Base-by-base conservation (phyloP, 2,797 vertebrate genomes). In the Eulemur coronatus region DNA sequence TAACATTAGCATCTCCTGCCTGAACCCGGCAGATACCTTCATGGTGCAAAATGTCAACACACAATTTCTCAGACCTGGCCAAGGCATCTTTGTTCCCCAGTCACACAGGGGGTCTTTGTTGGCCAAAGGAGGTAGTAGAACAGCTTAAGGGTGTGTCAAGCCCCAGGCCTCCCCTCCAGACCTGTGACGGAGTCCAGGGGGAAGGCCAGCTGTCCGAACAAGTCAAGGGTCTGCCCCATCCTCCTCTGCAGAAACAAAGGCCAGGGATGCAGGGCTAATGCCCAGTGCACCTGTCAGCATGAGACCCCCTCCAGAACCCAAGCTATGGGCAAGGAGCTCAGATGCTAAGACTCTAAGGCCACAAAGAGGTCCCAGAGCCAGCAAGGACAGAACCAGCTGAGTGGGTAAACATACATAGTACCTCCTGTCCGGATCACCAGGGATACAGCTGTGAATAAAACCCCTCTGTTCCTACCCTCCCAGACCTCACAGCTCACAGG, bases 1-100 rank as follows among this genome's bases (percentile, higher is more conserved):
- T 96, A 97, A 89, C 26, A 35, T 80, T 46, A 93, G 81, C 18
- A 57, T 28, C 2, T 78, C 35, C 81, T 92, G 65, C 81, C 92
- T 70, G 41, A 65, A 2, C 75, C 17, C 0, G 20, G 70, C 69
- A 48, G 41, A 57, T 28, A 35, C 46, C 48, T 33, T 69, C 28
- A 3, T n/a, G 63, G 80, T 84, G 13, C 75, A 84, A 92, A 92
- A 95, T 73, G 78, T 97, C 93, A 85, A 38, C 20, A 24, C 3
- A 17, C 50, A 41, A 5, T 91, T 80, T 91, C 85, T 76, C 82
- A 81, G 5, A 0, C 43, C n/a, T 18, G 2, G 79, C n/a, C 95
- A 86, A 61, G 3, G 43, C 41, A 28, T 91, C 65, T 70, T 15
- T 26, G 63, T 80, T 48, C 59, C 67, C 57, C 72, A 20, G 52